Percentiles rank a stretch among this genome's conserved stretches.
These are phyloP conservation scores for Agraylea sexmaculata DNA, from an alignment of 1,140 invertebrate species.

Conservation along the genomic window DNA sequence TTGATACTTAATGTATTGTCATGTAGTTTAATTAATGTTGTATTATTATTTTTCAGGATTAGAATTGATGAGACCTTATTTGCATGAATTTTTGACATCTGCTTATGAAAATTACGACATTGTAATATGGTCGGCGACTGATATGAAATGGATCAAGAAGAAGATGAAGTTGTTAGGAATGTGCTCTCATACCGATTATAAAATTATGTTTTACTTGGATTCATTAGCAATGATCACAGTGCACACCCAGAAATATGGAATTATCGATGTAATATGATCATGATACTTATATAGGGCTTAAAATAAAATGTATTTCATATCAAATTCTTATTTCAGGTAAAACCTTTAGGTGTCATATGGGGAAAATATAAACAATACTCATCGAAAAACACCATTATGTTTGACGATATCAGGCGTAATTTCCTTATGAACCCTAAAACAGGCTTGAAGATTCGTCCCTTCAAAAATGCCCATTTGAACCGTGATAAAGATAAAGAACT, in stretches of 20 bases:
- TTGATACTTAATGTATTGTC: not conserved
- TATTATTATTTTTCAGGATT: constrained; percentile 30
- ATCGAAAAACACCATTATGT: constrained; percentile 93
- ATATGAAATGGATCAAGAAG: constrained; percentile 96
- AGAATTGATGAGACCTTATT: constrained; percentile 88
- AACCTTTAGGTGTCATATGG: constrained; percentile 95
- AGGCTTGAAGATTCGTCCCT: constrained; percentile 82
- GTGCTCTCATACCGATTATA: constrained; percentile 69
- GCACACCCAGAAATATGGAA: constrained; percentile 75
- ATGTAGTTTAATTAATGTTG: not conserved
- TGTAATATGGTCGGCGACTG: constrained; percentile 90
- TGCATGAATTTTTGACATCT: constrained; percentile 89
- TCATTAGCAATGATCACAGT: constrained; percentile 91
- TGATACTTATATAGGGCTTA: not conserved
- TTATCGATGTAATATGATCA: constrained; percentile 59
- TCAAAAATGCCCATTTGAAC: constrained; percentile 81
- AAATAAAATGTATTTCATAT: not conserved
- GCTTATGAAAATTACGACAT: constrained; percentile 85
- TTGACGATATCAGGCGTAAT: constrained; percentile 93
- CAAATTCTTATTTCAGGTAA: constrained; percentile 54
- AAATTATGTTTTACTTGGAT: constrained; percentile 87
- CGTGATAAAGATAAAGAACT: constrained; percentile 76
- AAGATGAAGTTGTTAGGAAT: constrained; percentile 93
- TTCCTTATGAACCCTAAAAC: constrained; percentile 97
- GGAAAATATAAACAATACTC: constrained; percentile 84